Base-by-base conservation (phyloP, 2,113 vertebrate genomes). In the Gasterosteus aculeatus region DNA sequence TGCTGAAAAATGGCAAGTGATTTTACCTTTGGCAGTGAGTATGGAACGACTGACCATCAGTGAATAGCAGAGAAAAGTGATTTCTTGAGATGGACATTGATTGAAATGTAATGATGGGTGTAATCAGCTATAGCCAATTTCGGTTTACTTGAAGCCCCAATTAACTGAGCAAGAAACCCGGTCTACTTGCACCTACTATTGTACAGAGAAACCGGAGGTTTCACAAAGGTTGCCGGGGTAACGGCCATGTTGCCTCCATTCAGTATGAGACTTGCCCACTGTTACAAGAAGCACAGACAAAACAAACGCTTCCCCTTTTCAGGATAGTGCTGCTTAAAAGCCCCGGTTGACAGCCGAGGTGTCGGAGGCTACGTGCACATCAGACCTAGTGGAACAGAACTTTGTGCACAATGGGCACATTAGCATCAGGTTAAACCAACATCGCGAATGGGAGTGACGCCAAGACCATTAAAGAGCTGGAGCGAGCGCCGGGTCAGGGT, bases 381-480 rank as follows among this genome's bases (percentile, higher is more conserved):
- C 76, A 29, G 73, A 49, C 78, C 63, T 10, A 8, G 68, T 86
- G 75, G 75, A 85, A 88, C 85, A 82, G 85, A 88, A 80, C 83
- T 87, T 85, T 75, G 84, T 71, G 51, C 82, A 57, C 75, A 77
- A 75, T 53, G 67, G 69, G 71, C 84, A 82, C 78, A 89, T 92
- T 92, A 91, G 90, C 88, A 85, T 81, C 68, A 66, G 90, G 92
- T 93, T 93, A 94, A 94, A 92, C 87, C 86, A 93, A 94, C 92
- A 91, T 64, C 81, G 78, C 72, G 74, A 80, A 76, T 72, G 80
- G 82, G 70, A 82, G 72, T 61, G 83, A 82, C 47, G 86, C 87
- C 88, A 88, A 81, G 82, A 87, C 85, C 86, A 90, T 88, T 85
- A 80, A 77, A 86, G 77, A 19, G 82, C n/a, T 59, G 85, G 77